Conservation (phyloP, 2,797 vertebrate species). For the Cyclura pinguis region DNA sequence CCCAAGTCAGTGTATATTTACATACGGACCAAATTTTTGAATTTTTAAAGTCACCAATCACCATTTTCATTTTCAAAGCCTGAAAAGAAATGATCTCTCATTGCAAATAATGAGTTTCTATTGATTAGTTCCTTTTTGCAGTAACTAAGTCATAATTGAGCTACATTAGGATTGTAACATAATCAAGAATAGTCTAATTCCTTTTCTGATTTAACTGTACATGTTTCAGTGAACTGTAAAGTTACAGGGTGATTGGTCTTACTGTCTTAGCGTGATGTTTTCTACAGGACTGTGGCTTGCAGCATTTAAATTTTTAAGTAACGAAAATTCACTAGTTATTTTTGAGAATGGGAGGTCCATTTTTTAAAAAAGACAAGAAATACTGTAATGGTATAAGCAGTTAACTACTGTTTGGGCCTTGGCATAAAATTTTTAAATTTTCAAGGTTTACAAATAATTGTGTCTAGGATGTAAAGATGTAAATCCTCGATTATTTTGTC, state of each 20-base stretch:
- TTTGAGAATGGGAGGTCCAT: background rate
- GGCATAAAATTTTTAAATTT: background rate
- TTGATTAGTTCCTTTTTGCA: background rate
- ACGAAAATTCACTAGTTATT: background rate
- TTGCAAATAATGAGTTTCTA: background rate
- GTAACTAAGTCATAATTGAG: background rate
- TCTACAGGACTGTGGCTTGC: background rate
- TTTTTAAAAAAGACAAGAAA: no score
- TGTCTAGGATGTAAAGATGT: background rate
- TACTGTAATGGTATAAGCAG: background rate
- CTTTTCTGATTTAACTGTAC: background rate
- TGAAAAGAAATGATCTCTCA: background rate
- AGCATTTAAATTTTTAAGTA: background rate
- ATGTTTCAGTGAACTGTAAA: background rate
- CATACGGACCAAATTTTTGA: background rate
- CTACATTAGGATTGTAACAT: background rate
- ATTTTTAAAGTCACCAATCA: background rate
- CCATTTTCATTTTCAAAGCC: background rate
- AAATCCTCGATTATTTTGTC: no score
- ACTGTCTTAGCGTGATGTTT: background rate
- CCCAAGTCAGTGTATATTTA: background rate
- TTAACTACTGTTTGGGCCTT: background rate
- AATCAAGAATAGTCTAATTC: background rate
- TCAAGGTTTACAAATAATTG: background rate
- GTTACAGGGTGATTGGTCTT: background rate